These are phyloP conservation scores for Ascidia mentula DNA, from an alignment of 23 tunicate genomes.

Conservation along the genomic window DNA sequence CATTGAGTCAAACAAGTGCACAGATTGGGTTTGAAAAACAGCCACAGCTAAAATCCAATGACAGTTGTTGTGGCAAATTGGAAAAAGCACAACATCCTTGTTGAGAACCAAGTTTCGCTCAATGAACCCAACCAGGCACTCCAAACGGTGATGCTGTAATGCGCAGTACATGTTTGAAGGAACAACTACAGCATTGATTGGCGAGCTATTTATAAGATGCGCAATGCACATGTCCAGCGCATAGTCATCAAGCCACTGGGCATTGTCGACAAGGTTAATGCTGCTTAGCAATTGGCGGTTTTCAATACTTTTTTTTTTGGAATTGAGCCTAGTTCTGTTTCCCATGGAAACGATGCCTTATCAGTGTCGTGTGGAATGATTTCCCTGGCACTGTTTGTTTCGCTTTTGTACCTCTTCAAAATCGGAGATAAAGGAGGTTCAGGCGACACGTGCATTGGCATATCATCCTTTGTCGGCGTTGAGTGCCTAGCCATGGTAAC, in stretches of 20 bases:
- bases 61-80: too few relatives aligned
- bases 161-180: neutral
- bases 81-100: too few relatives aligned
- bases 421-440: neutral
- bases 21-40: too few relatives aligned
- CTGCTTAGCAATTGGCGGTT: too few relatives aligned
- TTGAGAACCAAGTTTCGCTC: too few relatives aligned
- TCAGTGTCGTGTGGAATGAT: neutral
- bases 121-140: too few relatives aligned
- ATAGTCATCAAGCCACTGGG: neutral
- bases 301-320: too few relatives aligned
- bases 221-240: neutral
- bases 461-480: neutral
- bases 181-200: neutral
- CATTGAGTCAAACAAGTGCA: neutral
- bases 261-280: neutral
- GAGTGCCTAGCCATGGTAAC: too few relatives aligned
- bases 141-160: too few relatives aligned
- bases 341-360: neutral
- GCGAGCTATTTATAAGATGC: neutral
- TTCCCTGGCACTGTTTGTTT: neutral
- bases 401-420: neutral
- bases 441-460: neutral
- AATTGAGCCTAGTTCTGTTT: too few relatives aligned
- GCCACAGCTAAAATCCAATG: neutral